Evolutionary conservation across 2,113 vertebrate species (phyloP), one percentile per base, ranked within the genome.

Genomic region (Dinomys branickii): DNA sequence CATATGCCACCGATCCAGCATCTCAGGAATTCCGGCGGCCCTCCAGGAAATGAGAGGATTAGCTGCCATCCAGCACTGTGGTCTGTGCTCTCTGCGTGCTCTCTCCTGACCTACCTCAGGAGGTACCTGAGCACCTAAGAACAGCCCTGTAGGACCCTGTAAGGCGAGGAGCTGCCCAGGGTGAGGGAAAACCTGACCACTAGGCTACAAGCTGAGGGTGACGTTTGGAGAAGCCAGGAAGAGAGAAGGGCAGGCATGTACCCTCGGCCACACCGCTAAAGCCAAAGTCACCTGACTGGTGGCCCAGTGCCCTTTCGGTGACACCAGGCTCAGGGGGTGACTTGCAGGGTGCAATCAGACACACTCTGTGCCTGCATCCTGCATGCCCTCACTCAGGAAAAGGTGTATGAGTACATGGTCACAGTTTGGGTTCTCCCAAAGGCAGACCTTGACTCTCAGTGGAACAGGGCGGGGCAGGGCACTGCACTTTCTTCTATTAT

Each of bases 1-100:
- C 97, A 93, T 98, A 98, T 98, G 97, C 98, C 98, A 97, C 96
- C 98, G 90, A 98, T 98, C 98, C 98, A 98, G 97, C 92, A 93
- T 85, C 96, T 91, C 81, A 90, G 93, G 96, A 56, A 44, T 86
- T 6, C 58, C 4, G 28, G 93, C n/a, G 2, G 20, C 4, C 13
- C 20, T 44, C 63, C 30, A 89, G 88, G 96, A 84, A 67, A 95
- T 93, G 50, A 95, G 95, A 90, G 94, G 82, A 35, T 95, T 38
- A 94, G 80, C 0, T n/a, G 35, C 83, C n/a, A 61, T 71, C 22
- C 91, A 63, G 50, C 63, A 63, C 89, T 83, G 33, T 0, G 12
- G 77, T 19, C 77, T 54, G 75, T 35, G 2, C 22, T 30, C 26
- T 1, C 38, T 35, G 30, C 6, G 38, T 75, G 50, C 80, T 13